phyloP scores from a whole-genome alignment of 2,888 invertebrate species.

The Melanostoma mellinum region DNA sequence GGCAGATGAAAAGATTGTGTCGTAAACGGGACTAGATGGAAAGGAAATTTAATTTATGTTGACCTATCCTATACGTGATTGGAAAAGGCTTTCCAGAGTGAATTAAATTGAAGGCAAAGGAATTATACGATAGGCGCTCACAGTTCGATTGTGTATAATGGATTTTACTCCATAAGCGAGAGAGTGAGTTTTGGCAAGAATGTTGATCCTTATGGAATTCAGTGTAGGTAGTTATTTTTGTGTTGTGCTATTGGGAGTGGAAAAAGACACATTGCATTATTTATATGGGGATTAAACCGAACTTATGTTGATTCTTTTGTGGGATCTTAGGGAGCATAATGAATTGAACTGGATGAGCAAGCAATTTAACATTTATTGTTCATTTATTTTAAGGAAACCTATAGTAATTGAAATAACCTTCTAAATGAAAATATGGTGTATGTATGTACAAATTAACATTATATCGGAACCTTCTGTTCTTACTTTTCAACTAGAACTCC shows the following conservation, averaged over 20 bases:
- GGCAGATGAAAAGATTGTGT: constrained; percentile 71
- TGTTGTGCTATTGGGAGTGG: constrained; percentile 22
- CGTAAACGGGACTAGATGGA: constrained; percentile 30
- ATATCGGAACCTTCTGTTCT: no score
- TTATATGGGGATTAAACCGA: not conserved
- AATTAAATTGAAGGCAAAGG: constrained; percentile 52
- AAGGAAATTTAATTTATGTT: constrained; percentile 45
- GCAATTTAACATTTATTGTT: not conserved
- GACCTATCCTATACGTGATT: constrained; percentile 40
- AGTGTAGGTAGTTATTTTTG: constrained; percentile 41
- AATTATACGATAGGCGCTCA: constrained; percentile 37
- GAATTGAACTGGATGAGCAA: no score
- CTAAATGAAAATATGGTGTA: no score
- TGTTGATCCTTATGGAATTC: constrained; percentile 17
- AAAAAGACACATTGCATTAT: constrained; percentile 18
- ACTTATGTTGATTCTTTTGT: constrained; percentile 5
- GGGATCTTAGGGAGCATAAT: no score
- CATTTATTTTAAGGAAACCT: no score
- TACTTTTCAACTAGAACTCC: no score
- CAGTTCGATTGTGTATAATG: constrained; percentile 23
- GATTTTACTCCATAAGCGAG: constrained; percentile 17
- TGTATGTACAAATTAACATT: no score
- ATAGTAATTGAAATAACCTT: no score
- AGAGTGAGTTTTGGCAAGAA: not conserved
- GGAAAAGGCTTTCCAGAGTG: constrained; percentile 39